Evolutionary conservation across 1,140 invertebrate species (phyloP).

Genomic region (Cyrtorhinus lividipennis): DNA sequence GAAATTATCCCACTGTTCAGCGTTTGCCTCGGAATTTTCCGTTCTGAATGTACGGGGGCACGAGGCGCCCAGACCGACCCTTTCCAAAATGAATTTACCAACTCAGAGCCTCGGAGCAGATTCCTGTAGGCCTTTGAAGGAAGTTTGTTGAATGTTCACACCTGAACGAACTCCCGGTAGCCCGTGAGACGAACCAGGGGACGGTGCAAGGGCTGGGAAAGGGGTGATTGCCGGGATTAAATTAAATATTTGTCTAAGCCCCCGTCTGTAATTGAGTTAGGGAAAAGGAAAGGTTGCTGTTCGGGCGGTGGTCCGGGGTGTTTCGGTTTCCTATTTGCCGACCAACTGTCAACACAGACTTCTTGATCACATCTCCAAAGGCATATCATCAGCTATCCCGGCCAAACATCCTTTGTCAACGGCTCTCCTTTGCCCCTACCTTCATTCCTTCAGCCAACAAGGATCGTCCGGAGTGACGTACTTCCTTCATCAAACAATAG

Average conservation of each 20-base stretch:
- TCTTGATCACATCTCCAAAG: constrained; percentile 8
- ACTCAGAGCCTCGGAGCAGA: no score
- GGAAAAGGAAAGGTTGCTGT: neutral
- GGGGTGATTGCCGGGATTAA: constrained; percentile 11
- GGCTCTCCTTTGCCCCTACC: neutral
- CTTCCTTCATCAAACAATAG: neutral
- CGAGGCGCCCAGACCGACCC: no score
- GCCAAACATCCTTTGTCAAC: constrained; percentile 12
- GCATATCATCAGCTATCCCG: constrained; percentile 12
- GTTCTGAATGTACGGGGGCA: no score
- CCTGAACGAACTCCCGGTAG: neutral
- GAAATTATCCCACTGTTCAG: no score
- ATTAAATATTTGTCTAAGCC: constrained; percentile 15
- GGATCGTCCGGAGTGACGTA: neutral
- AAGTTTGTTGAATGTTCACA: neutral
- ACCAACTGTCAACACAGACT: constrained; percentile 14
- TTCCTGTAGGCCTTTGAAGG: no score
- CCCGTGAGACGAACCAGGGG: neutral
- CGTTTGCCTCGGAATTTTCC: no score
- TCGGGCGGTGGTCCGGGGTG: neutral
- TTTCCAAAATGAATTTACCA: no score
- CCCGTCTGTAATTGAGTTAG: constrained; percentile 13
- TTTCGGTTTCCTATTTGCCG: constrained; percentile 8
- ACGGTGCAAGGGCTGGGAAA: neutral
- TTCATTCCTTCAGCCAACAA: neutral